Evolutionary conservation across 2,888 invertebrate species (phyloP).

Genomic region (Baccha elongata): DNA sequence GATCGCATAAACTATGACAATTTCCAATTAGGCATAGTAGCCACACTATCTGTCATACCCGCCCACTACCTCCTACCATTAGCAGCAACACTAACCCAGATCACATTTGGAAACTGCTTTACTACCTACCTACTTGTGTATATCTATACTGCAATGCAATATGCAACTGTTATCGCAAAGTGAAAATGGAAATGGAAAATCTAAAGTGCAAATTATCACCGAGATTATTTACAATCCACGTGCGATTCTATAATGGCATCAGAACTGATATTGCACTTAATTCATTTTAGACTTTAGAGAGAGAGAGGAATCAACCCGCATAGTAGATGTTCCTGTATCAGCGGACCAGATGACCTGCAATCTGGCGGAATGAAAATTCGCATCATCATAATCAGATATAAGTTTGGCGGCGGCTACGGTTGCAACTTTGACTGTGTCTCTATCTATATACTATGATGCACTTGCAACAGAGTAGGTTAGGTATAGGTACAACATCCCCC

Average conservation of each 20-base stretch:
- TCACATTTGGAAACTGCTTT: slow-evolving; percentile 22
- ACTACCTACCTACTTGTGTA: too few species aligned
- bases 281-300: slow-evolving; percentile 70
- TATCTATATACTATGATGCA: slow-evolving; percentile 41
- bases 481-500: slow-evolving; percentile 3
- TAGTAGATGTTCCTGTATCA: slow-evolving; percentile 14
- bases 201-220: slow-evolving; percentile 74
- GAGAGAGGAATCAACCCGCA: slow-evolving; percentile 11
- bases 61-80: slow-evolving; percentile 11
- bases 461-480: slow-evolving; percentile 44
- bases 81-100: slow-evolving; percentile 63
- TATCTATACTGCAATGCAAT: slow-evolving; percentile 74
- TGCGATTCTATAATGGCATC: slow-evolving; percentile 74
- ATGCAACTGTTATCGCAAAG: slow-evolving; percentile 75
- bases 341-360: slow-evolving; percentile 60
- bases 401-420: slow-evolving; percentile 73
- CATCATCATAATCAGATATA: slow-evolving; percentile 75
- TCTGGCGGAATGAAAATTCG: slow-evolving; percentile 72
- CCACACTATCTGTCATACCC: slow-evolving; percentile 4
- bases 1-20: slow-evolving; percentile 58
- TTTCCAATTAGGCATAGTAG: slow-evolving; percentile 63
- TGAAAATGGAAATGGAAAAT: slow-evolving; percentile 80
- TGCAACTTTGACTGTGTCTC: slow-evolving; percentile 17
- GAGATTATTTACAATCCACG: slow-evolving; percentile 75
- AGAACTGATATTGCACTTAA: slow-evolving; percentile 74